Conservation (phyloP, 2,888 invertebrate species). For the Melipona bicolor region DNA sequence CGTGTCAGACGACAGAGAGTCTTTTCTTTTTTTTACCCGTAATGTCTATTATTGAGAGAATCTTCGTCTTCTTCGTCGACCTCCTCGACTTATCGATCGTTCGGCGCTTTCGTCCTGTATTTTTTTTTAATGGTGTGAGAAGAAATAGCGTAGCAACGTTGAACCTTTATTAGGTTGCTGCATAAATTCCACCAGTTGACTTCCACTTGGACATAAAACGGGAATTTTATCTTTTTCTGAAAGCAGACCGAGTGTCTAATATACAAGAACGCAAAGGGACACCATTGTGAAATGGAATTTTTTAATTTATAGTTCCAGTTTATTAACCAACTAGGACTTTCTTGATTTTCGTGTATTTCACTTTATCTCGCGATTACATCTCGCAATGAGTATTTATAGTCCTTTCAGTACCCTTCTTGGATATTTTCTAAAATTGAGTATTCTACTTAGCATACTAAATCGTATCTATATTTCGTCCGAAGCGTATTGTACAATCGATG, state of each 20-base stretch:
- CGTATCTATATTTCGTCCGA: slow-evolving; percentile 18
- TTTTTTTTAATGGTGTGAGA: slow-evolving; percentile 15
- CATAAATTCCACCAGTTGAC: slow-evolving; percentile 30
- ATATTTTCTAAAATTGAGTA: slow-evolving; percentile 36
- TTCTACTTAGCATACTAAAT: slow-evolving; percentile 13
- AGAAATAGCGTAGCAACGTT: slow-evolving; percentile 25
- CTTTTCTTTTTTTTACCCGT: neutral
- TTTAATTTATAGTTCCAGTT: neutral
- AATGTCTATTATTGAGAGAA: slow-evolving; percentile 18
- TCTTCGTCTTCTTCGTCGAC: slow-evolving; percentile 22
- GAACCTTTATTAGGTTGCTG: slow-evolving; percentile 28
- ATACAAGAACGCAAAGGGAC: neutral
- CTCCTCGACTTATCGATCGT: slow-evolving; percentile 17
- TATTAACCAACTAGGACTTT: neutral
- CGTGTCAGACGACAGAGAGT: neutral
- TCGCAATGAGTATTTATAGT: neutral
- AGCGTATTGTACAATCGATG: too few relatives aligned
- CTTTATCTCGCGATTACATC: too few relatives aligned
- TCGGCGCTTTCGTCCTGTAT: slow-evolving; percentile 8
- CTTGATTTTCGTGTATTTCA: neutral
- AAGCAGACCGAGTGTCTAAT: neutral
- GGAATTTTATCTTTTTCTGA: slow-evolving; percentile 9
- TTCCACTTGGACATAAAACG: slow-evolving; percentile 1
- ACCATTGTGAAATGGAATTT: neutral
- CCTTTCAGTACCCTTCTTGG: neutral